Evolutionary conservation across 2,797 vertebrate species (phyloP).

Genomic region (Leontopithecus rosalia): DNA sequence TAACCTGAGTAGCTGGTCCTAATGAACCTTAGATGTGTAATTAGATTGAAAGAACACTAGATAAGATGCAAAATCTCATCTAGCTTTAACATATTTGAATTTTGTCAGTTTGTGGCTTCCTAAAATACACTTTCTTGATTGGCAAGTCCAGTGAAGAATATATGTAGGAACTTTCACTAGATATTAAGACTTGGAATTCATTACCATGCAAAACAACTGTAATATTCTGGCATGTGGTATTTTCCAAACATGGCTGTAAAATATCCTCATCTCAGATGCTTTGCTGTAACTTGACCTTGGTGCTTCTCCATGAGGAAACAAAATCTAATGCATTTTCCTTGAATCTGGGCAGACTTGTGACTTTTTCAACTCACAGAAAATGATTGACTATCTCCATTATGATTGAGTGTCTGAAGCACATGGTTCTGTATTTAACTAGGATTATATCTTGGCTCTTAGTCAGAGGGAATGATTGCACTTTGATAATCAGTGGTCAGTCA

Average conservation of each 20-base stretch:
- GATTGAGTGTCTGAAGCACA: background rate
- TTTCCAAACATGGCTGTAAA: background rate
- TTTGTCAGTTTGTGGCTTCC: background rate
- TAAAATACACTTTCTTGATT: background rate
- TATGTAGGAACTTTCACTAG: background rate
- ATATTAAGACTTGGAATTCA: background rate
- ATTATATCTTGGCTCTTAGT: background rate
- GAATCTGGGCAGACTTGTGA: background rate
- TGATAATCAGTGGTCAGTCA: background rate
- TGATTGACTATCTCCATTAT: too few relatives aligned
- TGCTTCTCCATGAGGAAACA: background rate
- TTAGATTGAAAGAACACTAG: background rate
- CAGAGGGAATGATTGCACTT: background rate
- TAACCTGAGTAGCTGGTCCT: background rate
- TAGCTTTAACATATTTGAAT: background rate
- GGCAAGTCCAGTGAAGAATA: background rate
- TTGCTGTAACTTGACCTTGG: background rate
- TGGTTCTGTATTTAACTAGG: background rate
- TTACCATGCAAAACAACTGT: background rate
- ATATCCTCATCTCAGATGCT: background rate
- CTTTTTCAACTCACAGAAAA: background rate
- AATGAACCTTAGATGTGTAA: background rate
- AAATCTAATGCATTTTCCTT: background rate
- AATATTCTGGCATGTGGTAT: background rate
- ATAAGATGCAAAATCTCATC: background rate